Evolutionary conservation across 1,140 invertebrate genomes (phyloP).

Genomic region (Caenorhabditis remanei): DNA sequence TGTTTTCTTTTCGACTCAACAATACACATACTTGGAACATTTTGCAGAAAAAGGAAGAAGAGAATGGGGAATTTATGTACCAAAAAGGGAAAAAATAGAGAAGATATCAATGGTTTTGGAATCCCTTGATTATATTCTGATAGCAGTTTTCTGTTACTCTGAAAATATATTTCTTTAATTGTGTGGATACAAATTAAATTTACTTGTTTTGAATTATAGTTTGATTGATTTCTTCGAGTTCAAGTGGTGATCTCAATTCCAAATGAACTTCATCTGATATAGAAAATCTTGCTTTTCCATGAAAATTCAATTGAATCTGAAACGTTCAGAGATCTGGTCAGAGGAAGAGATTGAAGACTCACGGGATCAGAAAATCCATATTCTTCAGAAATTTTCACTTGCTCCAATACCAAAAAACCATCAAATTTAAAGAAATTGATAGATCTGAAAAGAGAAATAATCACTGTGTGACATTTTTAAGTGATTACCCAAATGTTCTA

Average conservation of each 20-base stretch:
- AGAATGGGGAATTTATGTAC: not conserved
- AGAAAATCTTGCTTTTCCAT: not conserved
- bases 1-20: not conserved
- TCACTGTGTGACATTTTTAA: not conserved
- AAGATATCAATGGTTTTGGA: not conserved
- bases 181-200: too few species aligned
- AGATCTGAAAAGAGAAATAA: not conserved
- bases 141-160: not conserved
- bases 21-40: constrained; percentile 32
- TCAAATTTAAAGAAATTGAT: not conserved
- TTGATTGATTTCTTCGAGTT: not conserved
- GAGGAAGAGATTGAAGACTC: not conserved
- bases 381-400: not conserved
- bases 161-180: not conserved
- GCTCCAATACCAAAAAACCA: not conserved
- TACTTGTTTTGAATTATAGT: too few species aligned
- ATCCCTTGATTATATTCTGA: not conserved
- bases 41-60: not conserved
- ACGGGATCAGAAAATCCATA: too few species aligned
- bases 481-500: not conserved
- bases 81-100: not conserved
- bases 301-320: not conserved
- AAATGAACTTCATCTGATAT: not conserved
- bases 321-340: not conserved
- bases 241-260: not conserved